Conservation (phyloP, 2,113 vertebrate species). For the Cromileptes altivelis region DNA sequence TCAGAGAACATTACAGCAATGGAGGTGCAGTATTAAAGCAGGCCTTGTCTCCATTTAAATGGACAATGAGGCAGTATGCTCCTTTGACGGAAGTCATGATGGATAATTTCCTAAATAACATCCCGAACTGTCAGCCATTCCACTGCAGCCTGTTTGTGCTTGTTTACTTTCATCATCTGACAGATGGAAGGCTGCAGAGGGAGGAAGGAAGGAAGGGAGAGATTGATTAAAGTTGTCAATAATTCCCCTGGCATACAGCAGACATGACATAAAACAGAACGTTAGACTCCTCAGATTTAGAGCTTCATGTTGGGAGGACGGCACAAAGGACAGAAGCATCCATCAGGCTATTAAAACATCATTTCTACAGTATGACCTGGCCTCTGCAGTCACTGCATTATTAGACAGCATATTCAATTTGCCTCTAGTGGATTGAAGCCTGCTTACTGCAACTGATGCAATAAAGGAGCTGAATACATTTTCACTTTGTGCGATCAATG, state of each 20-base stretch:
- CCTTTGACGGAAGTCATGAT: slow-evolving; percentile 2
- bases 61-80: not conserved
- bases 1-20: slow-evolving; percentile 10
- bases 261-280: slow-evolving; percentile 16
- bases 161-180: slow-evolving; percentile 40
- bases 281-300: slow-evolving; percentile 27
- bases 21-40: slow-evolving; percentile 3
- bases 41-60: not conserved
- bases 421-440: not conserved
- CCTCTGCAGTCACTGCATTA: not conserved
- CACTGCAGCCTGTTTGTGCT: slow-evolving; percentile 22
- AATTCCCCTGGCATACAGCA: slow-evolving; percentile 56
- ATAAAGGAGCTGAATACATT: slow-evolving; percentile 40
- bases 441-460: slow-evolving; percentile 24
- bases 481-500: slow-evolving; percentile 28
- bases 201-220: slow-evolving; percentile 10
- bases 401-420: slow-evolving; percentile 8
- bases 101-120: slow-evolving; percentile 7
- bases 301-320: not conserved
- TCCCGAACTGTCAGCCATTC: slow-evolving; percentile 14
- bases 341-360: not conserved
- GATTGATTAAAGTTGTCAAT: slow-evolving; percentile 53
- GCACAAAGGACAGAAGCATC: slow-evolving; percentile 5
- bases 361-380: not conserved
- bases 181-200: slow-evolving; percentile 21